phyloP scores from a whole-genome alignment of 2,888 invertebrate genomes.

The Drosophila longiperda region DNA sequence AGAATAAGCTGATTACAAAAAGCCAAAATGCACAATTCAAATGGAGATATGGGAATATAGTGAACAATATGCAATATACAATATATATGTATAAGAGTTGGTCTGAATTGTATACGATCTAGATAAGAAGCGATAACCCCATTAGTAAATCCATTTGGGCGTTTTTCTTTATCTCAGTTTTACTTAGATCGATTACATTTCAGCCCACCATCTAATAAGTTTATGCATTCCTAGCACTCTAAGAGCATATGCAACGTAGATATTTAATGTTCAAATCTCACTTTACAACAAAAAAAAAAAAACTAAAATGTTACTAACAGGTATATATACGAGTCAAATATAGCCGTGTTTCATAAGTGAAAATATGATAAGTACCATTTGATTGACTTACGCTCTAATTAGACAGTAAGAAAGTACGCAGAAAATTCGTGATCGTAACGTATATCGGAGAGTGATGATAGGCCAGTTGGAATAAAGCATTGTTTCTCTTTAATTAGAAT shows the following conservation, averaged over 20 bases:
- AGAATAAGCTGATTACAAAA: not conserved
- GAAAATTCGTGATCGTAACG: constrained; percentile 51
- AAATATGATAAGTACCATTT: constrained; percentile 5
- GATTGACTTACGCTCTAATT: constrained; percentile 23
- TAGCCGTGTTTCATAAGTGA: constrained; percentile 16
- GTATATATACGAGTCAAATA: constrained; percentile 25
- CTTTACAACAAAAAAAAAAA: constrained; percentile 4
- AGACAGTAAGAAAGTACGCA: constrained; percentile 7
- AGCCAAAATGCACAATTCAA: constrained; percentile 25
- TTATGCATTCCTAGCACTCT: constrained; percentile 32
- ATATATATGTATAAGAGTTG: not conserved
- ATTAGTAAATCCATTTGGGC: not conserved
- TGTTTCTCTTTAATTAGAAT: constrained; percentile 42
- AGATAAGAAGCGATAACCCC: not conserved
- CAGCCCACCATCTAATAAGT: not conserved
- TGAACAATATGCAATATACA: constrained; percentile 8
- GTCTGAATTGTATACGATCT: not conserved
- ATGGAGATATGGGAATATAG: constrained; percentile 6
- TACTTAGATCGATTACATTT: not conserved
- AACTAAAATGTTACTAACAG: constrained; percentile 55
- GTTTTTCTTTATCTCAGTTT: not conserved
- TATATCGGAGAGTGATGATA: constrained; percentile 40
- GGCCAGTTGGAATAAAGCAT: constrained; percentile 55
- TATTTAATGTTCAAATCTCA: constrained; percentile 38
- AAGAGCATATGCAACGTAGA: constrained; percentile 15